Evolutionary conservation across 2,797 vertebrate genomes (phyloP).

Genomic region (Capromys pilorides): DNA sequence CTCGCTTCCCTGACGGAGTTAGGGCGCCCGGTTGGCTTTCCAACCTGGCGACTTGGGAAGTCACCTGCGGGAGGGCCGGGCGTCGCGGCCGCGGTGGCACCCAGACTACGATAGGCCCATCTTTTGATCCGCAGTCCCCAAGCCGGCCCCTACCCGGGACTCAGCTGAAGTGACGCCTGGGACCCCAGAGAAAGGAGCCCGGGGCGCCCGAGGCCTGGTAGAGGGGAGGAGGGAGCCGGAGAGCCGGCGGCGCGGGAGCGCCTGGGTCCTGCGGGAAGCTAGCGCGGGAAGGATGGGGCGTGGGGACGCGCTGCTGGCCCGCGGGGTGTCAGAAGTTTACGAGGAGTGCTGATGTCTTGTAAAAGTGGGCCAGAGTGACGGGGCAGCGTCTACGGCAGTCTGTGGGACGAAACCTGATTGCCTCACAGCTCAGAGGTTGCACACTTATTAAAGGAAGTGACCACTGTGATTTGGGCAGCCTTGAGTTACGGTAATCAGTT

Average conservation of each 20-base stretch:
- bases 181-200: neutral
- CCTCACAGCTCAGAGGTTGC: conserved; percentile 54
- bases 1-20: neutral
- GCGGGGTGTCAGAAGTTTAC: conserved; percentile 4
- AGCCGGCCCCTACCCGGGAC: neutral
- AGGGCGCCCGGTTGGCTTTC: neutral
- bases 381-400: neutral
- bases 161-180: rapidly evolving
- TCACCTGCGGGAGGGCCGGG: neutral
- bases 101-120: too few relatives aligned
- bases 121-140: neutral
- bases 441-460: conserved; percentile 65
- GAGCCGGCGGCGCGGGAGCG: neutral
- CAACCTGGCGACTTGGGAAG: neutral
- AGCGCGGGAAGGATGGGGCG: neutral
- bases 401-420: neutral
- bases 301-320: rapidly evolving
- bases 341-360: neutral
- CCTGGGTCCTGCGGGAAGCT: neutral
- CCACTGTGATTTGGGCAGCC: conserved; percentile 19
- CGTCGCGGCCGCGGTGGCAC: neutral
- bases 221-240: neutral
- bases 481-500: conserved; percentile 61
- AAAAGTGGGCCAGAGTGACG: neutral
- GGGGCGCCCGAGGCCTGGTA: too few relatives aligned